Conservation (phyloP, 2,113 vertebrate genomes). For the Petrocephalus zakoni region DNA sequence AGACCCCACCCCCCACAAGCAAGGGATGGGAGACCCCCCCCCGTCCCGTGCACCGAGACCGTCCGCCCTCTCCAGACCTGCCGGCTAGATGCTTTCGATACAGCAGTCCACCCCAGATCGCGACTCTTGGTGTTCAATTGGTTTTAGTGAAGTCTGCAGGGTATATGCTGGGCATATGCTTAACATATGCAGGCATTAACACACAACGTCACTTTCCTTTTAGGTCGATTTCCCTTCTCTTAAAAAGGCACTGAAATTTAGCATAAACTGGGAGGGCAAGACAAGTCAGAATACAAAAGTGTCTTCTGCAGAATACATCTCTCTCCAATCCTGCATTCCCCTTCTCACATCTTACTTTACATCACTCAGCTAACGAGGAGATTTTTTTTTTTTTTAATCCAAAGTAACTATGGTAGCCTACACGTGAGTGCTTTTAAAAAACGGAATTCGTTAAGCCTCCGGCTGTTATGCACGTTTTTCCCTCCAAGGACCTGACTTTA, state of each 20-base stretch:
- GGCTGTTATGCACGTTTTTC: background rate
- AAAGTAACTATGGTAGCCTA: background rate
- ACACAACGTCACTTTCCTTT: background rate
- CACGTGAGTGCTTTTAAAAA: background rate
- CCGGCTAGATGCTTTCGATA: slow-evolving; percentile 55
- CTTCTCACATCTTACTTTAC: background rate
- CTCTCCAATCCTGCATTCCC: background rate
- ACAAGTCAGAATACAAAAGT: background rate
- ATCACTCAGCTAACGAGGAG: background rate
- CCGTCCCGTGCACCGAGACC: slow-evolving; percentile 22
- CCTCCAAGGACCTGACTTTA: background rate
- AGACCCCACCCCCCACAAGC: slow-evolving; percentile 10
- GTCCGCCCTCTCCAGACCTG: slow-evolving; percentile 37
- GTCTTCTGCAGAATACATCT: background rate
- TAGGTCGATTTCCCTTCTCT: slow-evolving; percentile 18
- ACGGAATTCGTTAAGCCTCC: background rate
- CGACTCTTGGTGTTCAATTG: slow-evolving; percentile 26
- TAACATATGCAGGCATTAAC: slow-evolving; percentile 21
- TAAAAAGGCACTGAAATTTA: slow-evolving; percentile 1
- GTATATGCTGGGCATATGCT: slow-evolving; percentile 41
- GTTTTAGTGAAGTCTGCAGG: slow-evolving; percentile 21
- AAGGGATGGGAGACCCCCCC: slow-evolving; percentile 38
- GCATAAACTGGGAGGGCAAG: slow-evolving; percentile 8
- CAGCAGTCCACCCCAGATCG: slow-evolving; percentile 47
- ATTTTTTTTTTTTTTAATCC: background rate